Base-by-base conservation (phyloP, 2,113 vertebrate genomes). In the Istiophorus platypterus region DNA sequence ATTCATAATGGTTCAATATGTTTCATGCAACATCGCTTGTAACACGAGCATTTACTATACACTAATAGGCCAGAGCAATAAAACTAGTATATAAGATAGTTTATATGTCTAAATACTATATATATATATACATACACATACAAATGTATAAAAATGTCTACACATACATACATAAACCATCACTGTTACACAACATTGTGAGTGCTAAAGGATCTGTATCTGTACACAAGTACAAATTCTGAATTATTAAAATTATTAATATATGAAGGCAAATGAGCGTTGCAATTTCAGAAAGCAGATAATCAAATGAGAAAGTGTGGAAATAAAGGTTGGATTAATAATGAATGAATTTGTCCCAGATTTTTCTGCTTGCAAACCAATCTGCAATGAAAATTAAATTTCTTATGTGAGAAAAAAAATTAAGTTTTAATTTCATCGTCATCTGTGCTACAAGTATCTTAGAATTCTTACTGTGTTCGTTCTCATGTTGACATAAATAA, bases 161-260 rank as follows among this genome's bases (percentile, higher is more conserved):
- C 6, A 34, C 6, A 34, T n/a, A n/a, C n/a, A n/a, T n/a, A n/a
- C n/a, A n/a, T n/a, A n/a, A n/a, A n/a, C n/a, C n/a, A n/a, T n/a
- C n/a, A n/a, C n/a, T 72, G 69, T 85, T 89, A 56, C 67, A 80
- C 79, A 86, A 89, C 73, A 86, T 56, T 10, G 45, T n/a, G 1
- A 80, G 41, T 78, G 82, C 84, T 66, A 82, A 88, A 90, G 85
- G 79, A 86, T 91, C 72, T 75, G 77, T 80, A 63, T 92, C 78
- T 86, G 80, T 75, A 62, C 84, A 73, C 76, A 52, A 73, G 70
- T 63, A 66, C 82, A 64, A 56, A 86, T 80, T 77, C 72, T 92
- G 75, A 87, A 91, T 90, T 88, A 92, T 93, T 93, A 79, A 92
- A 87, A 91, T 90, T 88, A 92, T 93, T 93, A 79, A 92, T 91